Percentiles rank a stretch among this genome's conserved stretches.
Conservation (phyloP, 2,888 invertebrate genomes). For the Meliscaeva auricollis region DNA sequence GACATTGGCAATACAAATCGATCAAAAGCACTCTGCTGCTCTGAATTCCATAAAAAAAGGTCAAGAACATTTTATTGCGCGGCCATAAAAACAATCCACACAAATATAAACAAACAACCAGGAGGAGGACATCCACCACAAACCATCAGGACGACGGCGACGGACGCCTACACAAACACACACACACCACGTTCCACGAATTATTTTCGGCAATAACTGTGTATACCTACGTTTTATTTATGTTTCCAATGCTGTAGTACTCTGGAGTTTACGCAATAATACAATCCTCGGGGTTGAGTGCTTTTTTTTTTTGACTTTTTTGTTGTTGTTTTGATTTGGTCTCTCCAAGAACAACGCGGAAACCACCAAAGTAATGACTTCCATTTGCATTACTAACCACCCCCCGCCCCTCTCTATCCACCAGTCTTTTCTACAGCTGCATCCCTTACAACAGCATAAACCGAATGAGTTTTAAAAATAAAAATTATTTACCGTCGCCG, state of each 20-base stretch:
- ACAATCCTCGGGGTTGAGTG: conserved; percentile 12
- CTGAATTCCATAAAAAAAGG: conserved; percentile 53
- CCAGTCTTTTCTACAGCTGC: conserved; percentile 48
- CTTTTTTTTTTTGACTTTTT: neutral
- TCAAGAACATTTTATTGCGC: conserved; percentile 71
- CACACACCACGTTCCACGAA: conserved; percentile 33
- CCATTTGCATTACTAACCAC: conserved; percentile 58
- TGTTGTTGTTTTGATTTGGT: neutral
- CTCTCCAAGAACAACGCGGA: conserved; percentile 25
- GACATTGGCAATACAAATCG: conserved; percentile 55
- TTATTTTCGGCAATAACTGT: conserved; percentile 63
- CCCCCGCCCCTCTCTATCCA: neutral
- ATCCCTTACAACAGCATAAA: conserved; percentile 12
- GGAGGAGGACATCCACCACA: neutral
- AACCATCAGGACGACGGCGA: neutral
- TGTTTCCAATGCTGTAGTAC: conserved; percentile 30
- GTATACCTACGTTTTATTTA: conserved; percentile 53
- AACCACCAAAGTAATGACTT: conserved; percentile 66
- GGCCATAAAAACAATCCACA: conserved; percentile 60
- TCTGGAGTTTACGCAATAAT: conserved; percentile 30
- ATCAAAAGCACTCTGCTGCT: conserved; percentile 46
- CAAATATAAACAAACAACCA: conserved; percentile 44
- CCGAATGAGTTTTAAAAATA: conserved; percentile 38
- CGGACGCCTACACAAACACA: conserved; percentile 9
- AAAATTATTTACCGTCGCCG: conserved; percentile 49